Percentiles rank a stretch among this genome's conserved stretches.
phyloP scores from a whole-genome alignment of 2,797 vertebrate genomes.

The Prionace glauca region DNA sequence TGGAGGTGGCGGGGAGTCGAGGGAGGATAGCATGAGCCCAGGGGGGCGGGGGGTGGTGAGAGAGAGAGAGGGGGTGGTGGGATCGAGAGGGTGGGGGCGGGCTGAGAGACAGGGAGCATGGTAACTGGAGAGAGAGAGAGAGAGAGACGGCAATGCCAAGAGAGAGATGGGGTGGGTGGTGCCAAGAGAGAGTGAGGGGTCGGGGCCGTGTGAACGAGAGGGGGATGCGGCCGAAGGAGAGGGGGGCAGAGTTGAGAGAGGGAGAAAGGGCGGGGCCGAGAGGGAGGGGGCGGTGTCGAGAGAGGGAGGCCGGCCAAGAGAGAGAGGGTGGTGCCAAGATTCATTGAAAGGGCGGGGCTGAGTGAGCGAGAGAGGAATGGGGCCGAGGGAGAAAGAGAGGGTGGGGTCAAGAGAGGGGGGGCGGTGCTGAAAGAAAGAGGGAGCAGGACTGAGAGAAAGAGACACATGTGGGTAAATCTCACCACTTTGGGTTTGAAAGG shows the following conservation, averaged over 20 bases:
- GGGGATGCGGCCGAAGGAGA: too few species aligned
- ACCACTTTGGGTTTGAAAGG: constrained; percentile 98
- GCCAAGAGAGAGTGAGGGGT: constrained; percentile 34
- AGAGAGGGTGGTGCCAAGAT: too few species aligned
- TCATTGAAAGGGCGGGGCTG: too few species aligned
- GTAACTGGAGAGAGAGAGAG: not conserved
- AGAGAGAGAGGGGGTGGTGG: not conserved
- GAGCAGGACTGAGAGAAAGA: not conserved
- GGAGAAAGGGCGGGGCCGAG: too few species aligned
- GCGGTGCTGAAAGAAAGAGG: not conserved
- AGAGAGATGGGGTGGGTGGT: not conserved
- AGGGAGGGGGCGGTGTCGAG: not conserved
- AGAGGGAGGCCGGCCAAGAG: too few species aligned
- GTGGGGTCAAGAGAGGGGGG: not conserved
- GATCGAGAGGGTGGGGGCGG: too few species aligned
- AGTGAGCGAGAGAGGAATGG: not conserved
- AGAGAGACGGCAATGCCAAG: too few species aligned
- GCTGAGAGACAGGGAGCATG: too few species aligned
- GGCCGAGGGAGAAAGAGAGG: not conserved
- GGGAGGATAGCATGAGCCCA: not conserved
- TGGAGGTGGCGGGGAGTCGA: too few species aligned
- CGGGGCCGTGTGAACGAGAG: too few species aligned
- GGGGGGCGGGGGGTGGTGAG: not conserved
- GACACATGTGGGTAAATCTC: constrained; percentile 43
- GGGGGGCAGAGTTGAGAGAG: not conserved